phyloP scores from a whole-genome alignment of 2,888 invertebrate genomes.

The Clivina fossor region DNA sequence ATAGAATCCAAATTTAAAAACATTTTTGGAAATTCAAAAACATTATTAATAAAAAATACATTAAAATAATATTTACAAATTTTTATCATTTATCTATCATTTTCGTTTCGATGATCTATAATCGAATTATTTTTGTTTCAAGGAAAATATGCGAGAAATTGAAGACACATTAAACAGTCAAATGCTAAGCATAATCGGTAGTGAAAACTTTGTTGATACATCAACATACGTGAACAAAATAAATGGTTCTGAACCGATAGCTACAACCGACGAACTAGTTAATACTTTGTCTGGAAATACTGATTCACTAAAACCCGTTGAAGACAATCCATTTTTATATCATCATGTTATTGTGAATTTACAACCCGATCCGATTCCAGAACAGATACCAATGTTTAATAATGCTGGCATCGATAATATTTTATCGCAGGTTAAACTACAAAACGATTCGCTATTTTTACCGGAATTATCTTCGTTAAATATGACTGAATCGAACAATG shows the following conservation, averaged over 20 bases:
- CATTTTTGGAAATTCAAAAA: no score
- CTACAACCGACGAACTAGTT: conserved; percentile 28
- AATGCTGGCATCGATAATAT: conserved; percentile 23
- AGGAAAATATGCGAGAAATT: conserved; percentile 52
- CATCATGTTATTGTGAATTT: conserved; percentile 29
- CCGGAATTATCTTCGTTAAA: conserved; percentile 29
- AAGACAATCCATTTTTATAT: conserved; percentile 23
- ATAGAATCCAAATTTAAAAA: no score
- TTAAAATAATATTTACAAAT: no score
- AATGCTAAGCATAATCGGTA: conserved; percentile 45
- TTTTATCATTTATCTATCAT: no score
- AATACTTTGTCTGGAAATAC: conserved; percentile 21
- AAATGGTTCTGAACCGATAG: conserved; percentile 15
- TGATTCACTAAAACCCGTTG: conserved; percentile 15
- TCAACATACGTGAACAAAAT: conserved; percentile 26
- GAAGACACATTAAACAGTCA: conserved; percentile 53
- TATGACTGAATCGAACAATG: conserved; percentile 24
- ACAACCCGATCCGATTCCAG: conserved; percentile 18
- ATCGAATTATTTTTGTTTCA: no score
- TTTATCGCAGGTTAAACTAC: conserved; percentile 41
- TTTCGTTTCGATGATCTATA: no score
- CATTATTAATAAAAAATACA: no score
- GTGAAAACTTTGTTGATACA: conserved; percentile 26
- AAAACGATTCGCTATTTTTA: conserved; percentile 29
- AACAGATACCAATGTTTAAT: conserved; percentile 29